Evolutionary conservation across 1,140 invertebrate genomes (phyloP).

Genomic region (Mactra quadrangularis): DNA sequence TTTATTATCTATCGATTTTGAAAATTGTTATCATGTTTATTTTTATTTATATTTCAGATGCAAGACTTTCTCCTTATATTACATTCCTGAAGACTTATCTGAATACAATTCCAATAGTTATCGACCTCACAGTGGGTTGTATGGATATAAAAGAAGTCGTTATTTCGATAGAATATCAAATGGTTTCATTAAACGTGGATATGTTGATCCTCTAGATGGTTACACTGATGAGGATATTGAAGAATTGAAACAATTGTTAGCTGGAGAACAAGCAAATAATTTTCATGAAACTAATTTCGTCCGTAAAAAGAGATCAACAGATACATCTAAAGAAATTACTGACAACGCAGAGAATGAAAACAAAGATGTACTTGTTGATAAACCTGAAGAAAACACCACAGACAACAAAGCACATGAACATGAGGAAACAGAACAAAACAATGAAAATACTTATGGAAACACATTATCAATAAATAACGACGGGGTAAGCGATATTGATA

Average conservation of each 20-base stretch:
- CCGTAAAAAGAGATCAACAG: conserved; percentile 18
- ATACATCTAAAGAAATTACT: neutral
- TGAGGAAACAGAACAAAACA: neutral
- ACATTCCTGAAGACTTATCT: neutral
- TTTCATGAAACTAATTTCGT: conserved; percentile 1
- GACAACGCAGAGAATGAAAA: neutral
- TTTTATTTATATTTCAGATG: conserved; percentile 8
- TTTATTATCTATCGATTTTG: too few species aligned
- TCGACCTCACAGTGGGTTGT: neutral
- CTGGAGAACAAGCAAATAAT: neutral
- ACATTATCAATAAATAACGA: neutral
- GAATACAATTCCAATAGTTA: neutral
- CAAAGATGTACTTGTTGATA: conserved; percentile 16
- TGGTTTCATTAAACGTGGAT: conserved; percentile 39
- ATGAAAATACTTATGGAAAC: neutral
- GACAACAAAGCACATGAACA: too few species aligned
- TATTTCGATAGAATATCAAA: conserved; percentile 37
- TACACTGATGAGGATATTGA: neutral
- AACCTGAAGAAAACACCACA: neutral
- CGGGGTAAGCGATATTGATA: neutral
- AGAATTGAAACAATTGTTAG: neutral
- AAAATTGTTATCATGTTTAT: too few species aligned
- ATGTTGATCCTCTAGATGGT: neutral
- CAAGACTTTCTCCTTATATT: neutral
- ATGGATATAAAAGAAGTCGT: conserved; percentile 15